phyloP scores from a whole-genome alignment of 2,888 invertebrate species.

The Acleris emargana region DNA sequence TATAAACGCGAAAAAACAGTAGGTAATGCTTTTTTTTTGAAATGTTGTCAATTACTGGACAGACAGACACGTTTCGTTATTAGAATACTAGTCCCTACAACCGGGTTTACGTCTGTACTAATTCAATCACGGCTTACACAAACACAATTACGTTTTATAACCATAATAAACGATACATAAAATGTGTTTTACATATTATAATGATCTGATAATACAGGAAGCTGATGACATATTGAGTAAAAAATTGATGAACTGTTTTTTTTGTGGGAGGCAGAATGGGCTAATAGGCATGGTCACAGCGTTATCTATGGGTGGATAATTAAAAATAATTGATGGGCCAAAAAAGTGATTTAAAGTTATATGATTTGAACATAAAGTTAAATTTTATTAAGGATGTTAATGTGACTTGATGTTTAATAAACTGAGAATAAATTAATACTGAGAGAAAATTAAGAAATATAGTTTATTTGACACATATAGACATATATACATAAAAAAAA shows the following conservation, averaged over 20 bases:
- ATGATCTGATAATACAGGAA: slow-evolving; percentile 10
- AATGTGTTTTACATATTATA: slow-evolving; percentile 18
- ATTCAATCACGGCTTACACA: slow-evolving; percentile 12
- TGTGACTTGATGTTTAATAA: too few relatives aligned
- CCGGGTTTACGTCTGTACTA: not conserved
- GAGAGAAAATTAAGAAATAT: too few relatives aligned
- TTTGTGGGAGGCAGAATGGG: not conserved
- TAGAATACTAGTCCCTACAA: not conserved
- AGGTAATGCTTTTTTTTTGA: too few relatives aligned
- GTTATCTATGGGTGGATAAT: slow-evolving; percentile 11
- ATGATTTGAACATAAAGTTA: too few relatives aligned
- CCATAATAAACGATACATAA: slow-evolving; percentile 17
- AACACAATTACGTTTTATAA: slow-evolving; percentile 17
- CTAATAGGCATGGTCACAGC: slow-evolving; percentile 11
- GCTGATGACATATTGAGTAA: slow-evolving; percentile 5
- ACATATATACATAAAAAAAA: too few relatives aligned
- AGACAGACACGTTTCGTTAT: not conserved
- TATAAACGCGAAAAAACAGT: too few relatives aligned
- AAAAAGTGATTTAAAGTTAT: not conserved
- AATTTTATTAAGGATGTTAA: too few relatives aligned
- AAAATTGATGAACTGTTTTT: slow-evolving; percentile 15
- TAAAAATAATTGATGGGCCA: slow-evolving; percentile 12
- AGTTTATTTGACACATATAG: too few relatives aligned
- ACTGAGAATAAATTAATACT: too few relatives aligned
- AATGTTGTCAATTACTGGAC: too few relatives aligned